Evolutionary conservation across 2,888 invertebrate species (phyloP).

Genomic region (Formica aserva): DNA sequence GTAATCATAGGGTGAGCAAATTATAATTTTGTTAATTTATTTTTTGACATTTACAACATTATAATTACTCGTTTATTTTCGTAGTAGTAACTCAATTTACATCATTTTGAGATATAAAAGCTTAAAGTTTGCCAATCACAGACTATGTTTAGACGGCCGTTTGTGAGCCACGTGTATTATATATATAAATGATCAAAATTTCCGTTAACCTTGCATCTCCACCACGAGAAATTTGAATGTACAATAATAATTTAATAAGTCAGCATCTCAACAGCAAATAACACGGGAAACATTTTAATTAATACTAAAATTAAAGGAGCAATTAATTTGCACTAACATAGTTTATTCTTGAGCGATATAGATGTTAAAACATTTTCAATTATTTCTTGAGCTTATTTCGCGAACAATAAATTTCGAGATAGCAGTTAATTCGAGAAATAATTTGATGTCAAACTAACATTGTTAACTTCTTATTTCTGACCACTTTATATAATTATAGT

Average conservation of each 20-base stretch:
- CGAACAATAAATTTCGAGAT: background rate
- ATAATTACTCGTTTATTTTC: background rate
- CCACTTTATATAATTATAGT: background rate
- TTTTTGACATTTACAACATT: background rate
- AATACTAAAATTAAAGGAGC: background rate
- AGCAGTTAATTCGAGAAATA: too few species aligned
- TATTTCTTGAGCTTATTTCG: background rate
- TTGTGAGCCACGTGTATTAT: background rate
- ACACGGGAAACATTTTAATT: background rate
- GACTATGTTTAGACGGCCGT: background rate
- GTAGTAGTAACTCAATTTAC: background rate
- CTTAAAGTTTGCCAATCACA: background rate
- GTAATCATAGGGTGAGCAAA: background rate
- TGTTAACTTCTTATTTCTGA: background rate
- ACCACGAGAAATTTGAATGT: background rate
- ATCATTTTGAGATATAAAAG: too few species aligned
- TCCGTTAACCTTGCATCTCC: background rate
- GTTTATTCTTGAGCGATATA: background rate
- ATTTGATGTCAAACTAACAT: background rate
- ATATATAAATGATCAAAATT: background rate
- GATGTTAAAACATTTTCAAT: background rate
- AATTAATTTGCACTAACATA: background rate
- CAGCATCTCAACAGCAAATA: background rate
- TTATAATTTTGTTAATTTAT: background rate
- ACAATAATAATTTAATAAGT: background rate